Base-by-base conservation (phyloP, 1,140 invertebrate genomes). In the Aricia agestis region DNA sequence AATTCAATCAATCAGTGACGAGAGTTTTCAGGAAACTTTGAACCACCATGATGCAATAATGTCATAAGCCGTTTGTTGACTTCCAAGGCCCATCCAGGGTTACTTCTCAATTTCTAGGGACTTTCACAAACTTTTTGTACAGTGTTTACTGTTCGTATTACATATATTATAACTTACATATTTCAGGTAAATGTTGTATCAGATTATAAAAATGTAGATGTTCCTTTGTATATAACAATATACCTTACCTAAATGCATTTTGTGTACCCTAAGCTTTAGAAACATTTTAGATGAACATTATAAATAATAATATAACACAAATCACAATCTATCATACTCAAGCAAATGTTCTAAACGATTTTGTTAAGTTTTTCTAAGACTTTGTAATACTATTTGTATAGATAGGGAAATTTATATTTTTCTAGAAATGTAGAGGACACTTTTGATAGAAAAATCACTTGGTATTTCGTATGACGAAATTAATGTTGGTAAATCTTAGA, bases 271-370 rank as follows among this genome's bases (percentile, higher is more conserved):
- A 13, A 13, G 13, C 6, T 52, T 52, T 52, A 52, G 45, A 52
- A 13, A 13, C 1, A 52, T 52, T 52, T 52, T 52, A 52, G 45
- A 52, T 3, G 45, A 52, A 52, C 45, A 9, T 2, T 52, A 52
- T 9, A 13, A 58, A 71, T 59, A 52, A 52, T 52, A 42, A 52
- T n/a, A n/a, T n/a, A n/a, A n/a, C n/a, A n/a, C n/a, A n/a, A n/a
- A n/a, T n/a, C 36, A 36, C 36, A 25, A 25, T 36, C 0, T 52
- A 52, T 52, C 13, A 15, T 52, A 52, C 13, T 11, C 9, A 52
- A 52, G 45, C 45, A 4, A 52, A 52, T 15, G 45, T 11, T 52
- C 10, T 52, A 52, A 13, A 13, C 11, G 13, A 9, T 52, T 52
- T 52, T 52, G 45, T 52, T 52, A 52, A 52, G 45, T 52, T 52